Percentiles rank a stretch among this genome's conserved stretches.
These are phyloP conservation scores for Catocala fraxini DNA, from an alignment of 2,888 invertebrate species.

Conservation along the genomic window DNA sequence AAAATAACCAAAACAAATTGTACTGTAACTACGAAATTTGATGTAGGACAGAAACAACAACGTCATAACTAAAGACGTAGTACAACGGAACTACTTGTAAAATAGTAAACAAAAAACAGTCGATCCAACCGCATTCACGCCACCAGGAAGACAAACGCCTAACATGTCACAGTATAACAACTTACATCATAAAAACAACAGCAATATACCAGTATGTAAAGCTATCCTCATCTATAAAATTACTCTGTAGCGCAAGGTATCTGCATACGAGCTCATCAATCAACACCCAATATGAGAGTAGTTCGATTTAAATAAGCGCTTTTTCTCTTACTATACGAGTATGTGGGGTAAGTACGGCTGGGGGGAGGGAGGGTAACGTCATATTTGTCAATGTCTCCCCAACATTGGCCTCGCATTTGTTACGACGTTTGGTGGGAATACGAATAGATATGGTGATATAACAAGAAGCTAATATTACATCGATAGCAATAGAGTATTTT, in stretches of 20 bases:
- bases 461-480: no score
- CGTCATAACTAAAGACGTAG: no score
- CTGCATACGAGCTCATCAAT: constrained; percentile 53
- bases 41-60: no score
- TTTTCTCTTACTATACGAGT: constrained; percentile 37
- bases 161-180: constrained; percentile 12
- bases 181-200: neutral
- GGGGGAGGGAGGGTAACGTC: constrained; percentile 49
- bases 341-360: constrained; percentile 28
- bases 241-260: constrained; percentile 14
- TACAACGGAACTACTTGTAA: no score
- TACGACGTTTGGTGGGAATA: constrained; percentile 52
- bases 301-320: constrained; percentile 55
- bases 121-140: neutral
- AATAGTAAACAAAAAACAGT: neutral
- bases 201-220: neutral
- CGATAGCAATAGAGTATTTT: no score
- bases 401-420: constrained; percentile 59
- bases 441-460: constrained; percentile 9
- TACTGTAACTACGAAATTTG: no score
- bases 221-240: neutral
- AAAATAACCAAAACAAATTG: no score
- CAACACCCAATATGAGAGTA: constrained; percentile 60
- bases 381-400: constrained; percentile 67
- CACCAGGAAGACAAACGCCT: neutral